Evolutionary conservation across 2,888 invertebrate genomes (phyloP), one percentile per base, ranked within the genome.

Genomic region (Beris morrisii): DNA sequence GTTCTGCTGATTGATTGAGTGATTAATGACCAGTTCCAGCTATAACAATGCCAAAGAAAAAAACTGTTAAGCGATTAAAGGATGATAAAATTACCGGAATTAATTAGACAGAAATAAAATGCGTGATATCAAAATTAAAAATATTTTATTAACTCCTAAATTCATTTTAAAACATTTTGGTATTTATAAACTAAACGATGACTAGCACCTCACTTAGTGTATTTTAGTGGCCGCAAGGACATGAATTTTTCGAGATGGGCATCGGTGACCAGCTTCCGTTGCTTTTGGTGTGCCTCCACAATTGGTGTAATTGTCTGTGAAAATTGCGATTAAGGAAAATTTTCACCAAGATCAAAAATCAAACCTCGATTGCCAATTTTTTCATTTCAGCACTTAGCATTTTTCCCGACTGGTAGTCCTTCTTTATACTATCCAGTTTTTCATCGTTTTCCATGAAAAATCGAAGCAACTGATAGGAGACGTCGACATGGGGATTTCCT

Each of bases 361-460:
- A 70, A 63, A 78, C 79, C 72, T 91, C 90, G 72, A 97, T 93
- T 5, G 97, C 86, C 71, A 93, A 83, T 76, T 93, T 93, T 80
- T 99, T 99, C 67, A 99, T 83, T 79, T 97, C 93, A 0, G 99
- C 98, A 0, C 97, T 97, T 44, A 99, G 81, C 81, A 99, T 82
- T 75, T 88, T 87, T 3, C 99, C 99, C 56, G 77, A 79, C 55
- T 72, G 75, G 66, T 81, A 81, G 1, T 78, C 77, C 13, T 72
- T 32, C 11, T 78, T 75, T 22, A 95, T 89, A 79, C 90, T 81
- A 71, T 91, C 92, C 69, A 99, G 82, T 75, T 86, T 85, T 0
- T 87, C 88, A 76, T 99, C 98, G 79, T 97, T 95, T 68, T 97
- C 97, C 67, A 97, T 77, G 84, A 99, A 99, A 82, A 97, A 99